These are phyloP conservation scores for Dorcus hopei DNA, from an alignment of 2,888 invertebrate species.

Conservation along the genomic window DNA sequence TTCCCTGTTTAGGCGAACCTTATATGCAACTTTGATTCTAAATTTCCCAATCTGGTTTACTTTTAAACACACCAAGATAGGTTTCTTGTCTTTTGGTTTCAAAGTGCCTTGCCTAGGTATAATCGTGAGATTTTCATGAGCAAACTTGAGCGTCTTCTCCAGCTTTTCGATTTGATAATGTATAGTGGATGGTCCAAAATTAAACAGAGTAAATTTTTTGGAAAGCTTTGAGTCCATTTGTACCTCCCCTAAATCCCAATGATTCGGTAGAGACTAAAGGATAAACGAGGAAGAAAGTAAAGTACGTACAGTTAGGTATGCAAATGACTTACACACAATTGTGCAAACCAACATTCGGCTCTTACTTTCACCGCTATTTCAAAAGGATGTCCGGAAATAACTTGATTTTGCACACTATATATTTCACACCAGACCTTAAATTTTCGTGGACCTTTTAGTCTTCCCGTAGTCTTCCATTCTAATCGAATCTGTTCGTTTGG, in stretches of 20 bases:
- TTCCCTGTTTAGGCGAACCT: conserved; percentile 31
- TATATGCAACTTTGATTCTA: conserved; percentile 40
- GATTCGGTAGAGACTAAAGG: conserved; percentile 45
- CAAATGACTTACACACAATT: conserved; percentile 26
- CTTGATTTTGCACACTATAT: conserved; percentile 5
- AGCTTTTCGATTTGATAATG: conserved; percentile 32
- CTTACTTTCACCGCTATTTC: conserved; percentile 18
- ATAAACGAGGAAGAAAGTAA: neutral
- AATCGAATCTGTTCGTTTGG: conserved; percentile 7
- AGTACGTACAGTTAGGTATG: neutral
- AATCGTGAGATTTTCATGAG: conserved; percentile 8
- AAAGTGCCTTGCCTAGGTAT: conserved; percentile 29
- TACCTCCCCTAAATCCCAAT: conserved; percentile 38
- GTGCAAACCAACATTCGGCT: conserved; percentile 20
- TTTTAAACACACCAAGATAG: conserved; percentile 37
- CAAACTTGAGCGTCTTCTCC: neutral
- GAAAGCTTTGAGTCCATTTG: conserved; percentile 34
- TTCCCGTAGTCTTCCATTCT: conserved; percentile 18
- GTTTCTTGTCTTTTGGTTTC: conserved; percentile 34
- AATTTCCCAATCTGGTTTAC: conserved; percentile 38
- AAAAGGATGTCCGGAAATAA: conserved; percentile 9
- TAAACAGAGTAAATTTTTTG: conserved; percentile 43
- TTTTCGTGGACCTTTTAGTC: conserved; percentile 3
- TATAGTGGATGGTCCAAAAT: conserved; percentile 46
- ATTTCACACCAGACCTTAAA: conserved; percentile 17